Evolutionary conservation across 2,113 vertebrate species (phyloP), one percentile per base, ranked within the genome.

Genomic region (Nothocercus nigrocapillus): DNA sequence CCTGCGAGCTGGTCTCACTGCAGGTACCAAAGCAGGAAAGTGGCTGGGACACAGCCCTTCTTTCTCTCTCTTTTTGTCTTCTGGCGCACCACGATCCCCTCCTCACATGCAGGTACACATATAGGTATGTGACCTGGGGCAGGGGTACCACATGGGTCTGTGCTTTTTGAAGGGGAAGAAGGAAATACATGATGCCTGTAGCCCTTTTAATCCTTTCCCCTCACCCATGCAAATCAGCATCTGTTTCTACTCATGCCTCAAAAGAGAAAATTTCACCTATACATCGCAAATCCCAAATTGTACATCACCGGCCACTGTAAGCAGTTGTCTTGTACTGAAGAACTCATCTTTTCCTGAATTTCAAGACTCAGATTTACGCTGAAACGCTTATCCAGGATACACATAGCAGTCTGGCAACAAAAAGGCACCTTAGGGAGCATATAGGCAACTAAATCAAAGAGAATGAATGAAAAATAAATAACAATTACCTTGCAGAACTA

Each of bases 371-470:
- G 18, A 82, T 96, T 82, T 24, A 85, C 27, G 59, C 38, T 53
- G 59, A 86, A 86, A 18, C 75, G 73, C 44, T 73, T 75, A 89
- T 24, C 47, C 56, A 58, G 56, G 38, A 93, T 90, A 56, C 62
- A 76, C 78, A 70, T 19, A 90, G 74, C 69, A 79, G 38, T 79
- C 53, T 92, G 36, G 91, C 61, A 95, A 92, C 89, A 92, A 93
- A 92, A 96, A 87, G 72, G 42, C n/a, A 87, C 86, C 80, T 74
- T 44, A 36, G 38, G 82, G 79, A 90, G 24, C 30, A 70, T 45
- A 91, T 38, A 62, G 70, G 70, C 70, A 94, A 89, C 90, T 94
- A 94, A 93, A 94, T 92, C 77, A 86, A 92, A 93, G 70, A 11
- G 38, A 84, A 90, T 13, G 5, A 69, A 79, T 91, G 49, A 95